Evolutionary conservation across 2,888 invertebrate species (phyloP).

Genomic region (Campoplex capitator): DNA sequence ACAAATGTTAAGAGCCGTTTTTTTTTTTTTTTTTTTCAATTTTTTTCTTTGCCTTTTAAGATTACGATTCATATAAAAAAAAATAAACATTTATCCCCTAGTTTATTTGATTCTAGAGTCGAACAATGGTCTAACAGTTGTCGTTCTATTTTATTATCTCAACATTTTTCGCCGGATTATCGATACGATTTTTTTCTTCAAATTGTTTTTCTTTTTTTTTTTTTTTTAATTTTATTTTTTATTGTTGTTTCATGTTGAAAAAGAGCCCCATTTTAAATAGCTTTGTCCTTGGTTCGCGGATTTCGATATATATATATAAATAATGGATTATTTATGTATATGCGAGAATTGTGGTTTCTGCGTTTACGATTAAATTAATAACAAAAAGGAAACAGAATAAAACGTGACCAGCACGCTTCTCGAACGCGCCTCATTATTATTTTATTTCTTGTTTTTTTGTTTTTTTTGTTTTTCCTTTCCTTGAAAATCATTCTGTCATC

Average conservation of each 20-base stretch:
- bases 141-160: not conserved
- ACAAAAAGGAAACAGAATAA: slow-evolving; percentile 50
- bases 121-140: not conserved
- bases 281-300: slow-evolving; percentile 10
- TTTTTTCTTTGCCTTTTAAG: not conserved
- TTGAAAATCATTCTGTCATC: not conserved
- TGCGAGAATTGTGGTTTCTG: slow-evolving; percentile 36
- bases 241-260: slow-evolving; percentile 2
- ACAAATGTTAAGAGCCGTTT: not conserved
- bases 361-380: slow-evolving; percentile 23
- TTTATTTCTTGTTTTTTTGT: slow-evolving; percentile 22
- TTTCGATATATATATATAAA: not conserved
- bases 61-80: not conserved
- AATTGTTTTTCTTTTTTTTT: slow-evolving; percentile 3
- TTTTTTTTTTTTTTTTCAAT: not conserved
- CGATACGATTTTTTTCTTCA: slow-evolving; percentile 28
- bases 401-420: slow-evolving; percentile 76
- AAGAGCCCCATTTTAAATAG: slow-evolving; percentile 5
- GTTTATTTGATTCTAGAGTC: slow-evolving; percentile 2
- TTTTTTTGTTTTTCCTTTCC: slow-evolving; percentile 5
- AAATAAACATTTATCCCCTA: not conserved
- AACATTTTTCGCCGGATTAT: not conserved
- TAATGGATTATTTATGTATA: slow-evolving; percentile 6
- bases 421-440: slow-evolving; percentile 41
- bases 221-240: not conserved